Base-by-base conservation (phyloP, 35 echinoderm and acorn worm genomes). In the Apostichopus japonicus region DNA sequence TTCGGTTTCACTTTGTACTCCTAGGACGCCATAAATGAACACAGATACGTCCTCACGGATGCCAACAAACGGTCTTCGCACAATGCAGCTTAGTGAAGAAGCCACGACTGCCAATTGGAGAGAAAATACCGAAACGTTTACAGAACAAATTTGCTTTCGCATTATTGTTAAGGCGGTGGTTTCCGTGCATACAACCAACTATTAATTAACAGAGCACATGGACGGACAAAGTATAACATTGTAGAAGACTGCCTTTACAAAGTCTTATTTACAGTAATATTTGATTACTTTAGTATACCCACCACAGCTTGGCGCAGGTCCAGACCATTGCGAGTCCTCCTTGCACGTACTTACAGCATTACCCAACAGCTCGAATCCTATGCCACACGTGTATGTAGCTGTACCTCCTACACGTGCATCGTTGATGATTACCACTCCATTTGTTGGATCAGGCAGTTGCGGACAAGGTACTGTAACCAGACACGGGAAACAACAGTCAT, bases 381-480 rank as follows among this genome's bases (percentile, higher is more conserved):
- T 25, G 52, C 10, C 5, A 44, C 78, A 80, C 21, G 4, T 24
- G 23, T 80, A 80, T 33, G 24, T 80, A 25, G 78, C 78, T 24
- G 78, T 24, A 24, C 78, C 78, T 80, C 78, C 78, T 25, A 80
- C 25, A 4, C 52, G 0, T 24, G 19, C 78, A 6, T 10, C 10
- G 24, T 8, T 25, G 52, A 80, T 80, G 33, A 44, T 44, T 22
- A 80, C 78, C 15, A 80, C 4, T 6, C 78, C 78, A 80, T 80
- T 80, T 1, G 25, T 9, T 33, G 78, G 78, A 80, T 80, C 52
- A 53, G 10, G 8, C 6, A 80, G 78, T 14, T n/a, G 13, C 6
- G 78, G 78, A 80, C 78, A 80, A 53, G 78, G 77, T 24, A 44
- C 77, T 79, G 77, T 9, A 79, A 79, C 10, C 27, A 79, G 33